phyloP scores from a whole-genome alignment of 2,797 vertebrate genomes.

The Podarcis siculus region DNA sequence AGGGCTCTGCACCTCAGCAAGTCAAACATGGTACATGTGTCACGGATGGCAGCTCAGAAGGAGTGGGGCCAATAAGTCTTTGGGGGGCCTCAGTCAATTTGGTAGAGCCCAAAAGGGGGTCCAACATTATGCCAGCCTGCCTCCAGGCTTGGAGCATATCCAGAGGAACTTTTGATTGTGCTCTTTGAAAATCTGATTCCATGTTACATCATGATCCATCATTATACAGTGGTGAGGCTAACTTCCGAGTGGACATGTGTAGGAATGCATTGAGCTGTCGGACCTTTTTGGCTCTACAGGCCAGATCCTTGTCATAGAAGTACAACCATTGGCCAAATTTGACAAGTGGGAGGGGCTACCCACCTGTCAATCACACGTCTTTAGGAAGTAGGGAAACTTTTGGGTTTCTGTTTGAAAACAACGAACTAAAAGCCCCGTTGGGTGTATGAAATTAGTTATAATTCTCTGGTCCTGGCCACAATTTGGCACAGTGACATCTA shows the following conservation, averaged over 20 bases:
- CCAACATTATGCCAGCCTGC: neutral
- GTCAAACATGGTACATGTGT: neutral
- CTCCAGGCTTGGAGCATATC: neutral
- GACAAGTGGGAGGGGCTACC: too few relatives aligned
- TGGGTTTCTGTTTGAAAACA: neutral
- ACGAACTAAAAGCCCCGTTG: neutral
- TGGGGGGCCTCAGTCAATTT: neutral
- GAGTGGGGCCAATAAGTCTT: neutral
- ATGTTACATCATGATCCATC: neutral
- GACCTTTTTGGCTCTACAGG: too few relatives aligned
- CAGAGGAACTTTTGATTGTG: too few relatives aligned
- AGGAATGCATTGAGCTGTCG: too few relatives aligned
- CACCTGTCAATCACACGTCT: too few relatives aligned
- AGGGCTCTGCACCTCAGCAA: neutral
- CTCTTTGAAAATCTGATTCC: neutral
- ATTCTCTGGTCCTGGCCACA: neutral
- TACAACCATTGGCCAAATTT: too few relatives aligned
- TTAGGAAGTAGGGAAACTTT: too few relatives aligned
- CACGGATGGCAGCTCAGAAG: too few relatives aligned
- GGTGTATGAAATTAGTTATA: too few relatives aligned
- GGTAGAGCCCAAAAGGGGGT: neutral
- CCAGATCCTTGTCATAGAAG: too few relatives aligned
- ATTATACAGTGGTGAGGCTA: too few relatives aligned
- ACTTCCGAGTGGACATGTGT: too few relatives aligned
- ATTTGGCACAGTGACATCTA: neutral